A percentile compares a stretch with the other conserved stretches of the same genome.
phyloP scores from a whole-genome alignment of 1,140 invertebrate species.

The Marisa cornuarietis region DNA sequence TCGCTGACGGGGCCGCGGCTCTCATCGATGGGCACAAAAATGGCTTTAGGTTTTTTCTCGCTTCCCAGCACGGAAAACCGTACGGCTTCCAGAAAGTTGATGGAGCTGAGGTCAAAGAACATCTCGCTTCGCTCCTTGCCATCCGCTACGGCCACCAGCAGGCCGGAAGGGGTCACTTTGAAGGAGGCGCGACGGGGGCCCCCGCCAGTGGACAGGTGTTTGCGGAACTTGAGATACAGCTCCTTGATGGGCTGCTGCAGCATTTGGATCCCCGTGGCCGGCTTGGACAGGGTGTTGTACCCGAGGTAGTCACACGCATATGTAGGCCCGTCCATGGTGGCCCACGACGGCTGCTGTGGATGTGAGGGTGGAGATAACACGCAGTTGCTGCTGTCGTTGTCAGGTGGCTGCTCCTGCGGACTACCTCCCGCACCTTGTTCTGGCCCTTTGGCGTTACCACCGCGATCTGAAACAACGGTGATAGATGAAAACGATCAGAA shows the following conservation, averaged over 20 bases:
- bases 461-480: neutral
- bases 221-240: slow-evolving; percentile 46
- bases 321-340: slow-evolving; percentile 42
- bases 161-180: slow-evolving; percentile 34
- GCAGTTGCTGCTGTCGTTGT: slow-evolving; percentile 3
- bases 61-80: slow-evolving; percentile 34
- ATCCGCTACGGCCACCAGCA: slow-evolving; percentile 36
- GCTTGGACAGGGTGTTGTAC: slow-evolving; percentile 43
- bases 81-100: slow-evolving; percentile 47
- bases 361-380: neutral
- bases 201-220: slow-evolving; percentile 16
- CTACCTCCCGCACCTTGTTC: neutral
- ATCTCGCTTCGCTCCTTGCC: slow-evolving; percentile 25
- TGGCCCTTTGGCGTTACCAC: neutral
- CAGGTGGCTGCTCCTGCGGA: neutral
- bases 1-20: slow-evolving; percentile 32
- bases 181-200: slow-evolving; percentile 31
- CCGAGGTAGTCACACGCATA: slow-evolving; percentile 45
- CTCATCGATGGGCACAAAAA: slow-evolving; percentile 48
- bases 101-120: slow-evolving; percentile 42
- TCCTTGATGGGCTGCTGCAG: slow-evolving; percentile 50
- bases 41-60: slow-evolving; percentile 43
- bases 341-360: slow-evolving; percentile 3
- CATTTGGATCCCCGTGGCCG: slow-evolving; percentile 40
- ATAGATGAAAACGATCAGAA: neutral